Conservation (phyloP, 2,797 vertebrate species). For the Microcaecilia unicolor region DNA sequence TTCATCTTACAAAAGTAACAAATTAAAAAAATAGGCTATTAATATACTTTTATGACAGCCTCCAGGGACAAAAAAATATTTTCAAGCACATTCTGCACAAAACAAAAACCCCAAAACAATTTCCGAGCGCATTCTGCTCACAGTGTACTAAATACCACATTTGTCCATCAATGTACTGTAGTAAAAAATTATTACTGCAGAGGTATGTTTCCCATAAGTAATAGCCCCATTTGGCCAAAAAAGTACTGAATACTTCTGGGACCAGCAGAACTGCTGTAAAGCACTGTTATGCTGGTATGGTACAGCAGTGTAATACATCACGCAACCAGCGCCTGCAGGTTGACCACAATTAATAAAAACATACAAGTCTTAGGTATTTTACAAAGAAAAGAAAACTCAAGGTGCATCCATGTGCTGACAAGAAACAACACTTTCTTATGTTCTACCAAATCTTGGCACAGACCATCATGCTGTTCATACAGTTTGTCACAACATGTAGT, state of each 20-base stretch:
- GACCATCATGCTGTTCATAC: neutral
- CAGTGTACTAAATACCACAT: constrained; percentile 10
- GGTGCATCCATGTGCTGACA: constrained; percentile 3
- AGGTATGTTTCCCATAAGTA: constrained; percentile 18
- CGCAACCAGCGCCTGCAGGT: neutral
- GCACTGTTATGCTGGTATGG: constrained; percentile 3
- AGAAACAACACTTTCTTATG: neutral
- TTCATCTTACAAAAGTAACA: constrained; percentile 1
- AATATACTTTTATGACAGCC: neutral
- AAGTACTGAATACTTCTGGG: constrained; percentile 1
- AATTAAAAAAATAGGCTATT: constrained; percentile 13
- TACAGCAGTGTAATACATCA: too few relatives aligned
- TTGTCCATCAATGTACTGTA: constrained; percentile 5
- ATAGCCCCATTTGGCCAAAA: constrained; percentile 19
- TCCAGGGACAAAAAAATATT: constrained; percentile 1
- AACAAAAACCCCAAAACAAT: too few relatives aligned
- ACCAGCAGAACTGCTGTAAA: constrained; percentile 7
- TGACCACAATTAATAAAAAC: neutral
- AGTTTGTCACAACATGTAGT: too few relatives aligned
- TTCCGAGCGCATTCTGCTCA: constrained; percentile 6
- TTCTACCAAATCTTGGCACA: neutral
- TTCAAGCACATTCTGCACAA: constrained; percentile 4
- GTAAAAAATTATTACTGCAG: too few relatives aligned
- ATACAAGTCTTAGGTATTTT: neutral
- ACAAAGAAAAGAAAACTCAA: neutral